These are phyloP conservation scores for Nowickia ferox DNA, from an alignment of 2,888 invertebrate species.

Conservation along the genomic window DNA sequence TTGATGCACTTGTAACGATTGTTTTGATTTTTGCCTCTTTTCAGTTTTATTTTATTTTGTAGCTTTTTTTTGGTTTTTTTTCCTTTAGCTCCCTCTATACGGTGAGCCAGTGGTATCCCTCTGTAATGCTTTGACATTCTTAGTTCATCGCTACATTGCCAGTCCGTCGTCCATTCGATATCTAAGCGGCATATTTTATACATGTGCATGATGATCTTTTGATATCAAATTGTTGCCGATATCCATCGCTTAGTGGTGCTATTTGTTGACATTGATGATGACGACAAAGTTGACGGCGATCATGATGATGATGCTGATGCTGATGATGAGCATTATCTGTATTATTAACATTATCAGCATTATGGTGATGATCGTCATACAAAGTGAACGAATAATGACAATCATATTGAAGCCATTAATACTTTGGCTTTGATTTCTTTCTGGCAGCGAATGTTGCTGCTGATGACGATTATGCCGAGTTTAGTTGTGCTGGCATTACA, in stretches of 20 bases:
- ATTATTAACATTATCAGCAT: constrained; percentile 33
- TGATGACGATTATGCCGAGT: constrained; percentile 64
- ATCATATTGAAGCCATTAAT: constrained; percentile 63
- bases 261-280: constrained; percentile 72
- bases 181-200: constrained; percentile 69
- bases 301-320: constrained; percentile 33
- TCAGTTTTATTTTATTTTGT: background rate
- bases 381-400: constrained; percentile 45
- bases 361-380: constrained; percentile 30
- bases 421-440: constrained; percentile 32
- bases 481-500: constrained; percentile 48
- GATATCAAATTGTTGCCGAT: constrained; percentile 71
- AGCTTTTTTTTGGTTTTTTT: constrained; percentile 26
- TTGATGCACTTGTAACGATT: constrained; percentile 66
- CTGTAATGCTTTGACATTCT: constrained; percentile 36
- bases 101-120: constrained; percentile 22
- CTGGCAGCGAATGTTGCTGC: constrained; percentile 47
- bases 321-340: constrained; percentile 38
- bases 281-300: constrained; percentile 63
- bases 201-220: constrained; percentile 64
- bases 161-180: constrained; percentile 39
- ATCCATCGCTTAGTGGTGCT: constrained; percentile 69
- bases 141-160: constrained; percentile 17
- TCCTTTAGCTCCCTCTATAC: constrained; percentile 57
- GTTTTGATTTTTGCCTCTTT: constrained; percentile 42